phyloP scores from a whole-genome alignment of 2,113 vertebrate genomes.

The Cinclus cinclus region DNA sequence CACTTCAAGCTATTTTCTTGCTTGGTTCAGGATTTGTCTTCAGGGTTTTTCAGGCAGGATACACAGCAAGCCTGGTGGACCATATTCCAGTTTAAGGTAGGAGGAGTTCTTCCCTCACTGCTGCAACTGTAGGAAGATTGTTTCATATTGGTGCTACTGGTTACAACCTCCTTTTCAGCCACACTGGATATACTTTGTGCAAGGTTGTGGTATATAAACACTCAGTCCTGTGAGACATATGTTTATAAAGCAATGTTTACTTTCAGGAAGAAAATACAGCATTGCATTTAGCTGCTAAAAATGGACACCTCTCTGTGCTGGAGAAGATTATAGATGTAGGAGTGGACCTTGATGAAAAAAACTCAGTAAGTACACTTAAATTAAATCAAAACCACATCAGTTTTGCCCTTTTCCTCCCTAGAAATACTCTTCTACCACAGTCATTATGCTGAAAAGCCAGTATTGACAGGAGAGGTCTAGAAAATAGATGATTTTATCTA shows the following conservation, averaged over 20 bases:
- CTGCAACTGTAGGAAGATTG: background rate
- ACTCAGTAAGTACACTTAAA: conserved; percentile 73
- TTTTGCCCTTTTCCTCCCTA: background rate
- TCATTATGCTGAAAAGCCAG: background rate
- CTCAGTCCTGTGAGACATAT: background rate
- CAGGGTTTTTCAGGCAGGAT: background rate
- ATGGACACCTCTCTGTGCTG: conserved; percentile 77
- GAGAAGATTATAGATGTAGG: conserved; percentile 78
- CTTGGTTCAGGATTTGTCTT: background rate
- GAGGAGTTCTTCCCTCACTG: background rate
- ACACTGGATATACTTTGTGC: background rate
- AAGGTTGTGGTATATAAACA: background rate
- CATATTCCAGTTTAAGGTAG: background rate
- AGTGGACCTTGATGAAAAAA: conserved; percentile 77
- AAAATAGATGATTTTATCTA: conserved; percentile 24
- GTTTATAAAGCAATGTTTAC: background rate
- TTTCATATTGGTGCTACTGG: background rate
- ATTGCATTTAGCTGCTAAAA: conserved; percentile 81
- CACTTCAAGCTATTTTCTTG: background rate
- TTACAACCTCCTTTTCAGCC: background rate
- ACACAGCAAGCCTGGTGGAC: background rate
- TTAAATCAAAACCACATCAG: background rate
- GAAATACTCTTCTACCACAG: background rate
- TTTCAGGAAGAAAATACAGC: conserved; percentile 84
- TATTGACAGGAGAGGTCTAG: background rate